Percentiles rank a stretch among this genome's conserved stretches.
Conservation (phyloP, 2,888 invertebrate species). For the Acrobasis consociella region DNA sequence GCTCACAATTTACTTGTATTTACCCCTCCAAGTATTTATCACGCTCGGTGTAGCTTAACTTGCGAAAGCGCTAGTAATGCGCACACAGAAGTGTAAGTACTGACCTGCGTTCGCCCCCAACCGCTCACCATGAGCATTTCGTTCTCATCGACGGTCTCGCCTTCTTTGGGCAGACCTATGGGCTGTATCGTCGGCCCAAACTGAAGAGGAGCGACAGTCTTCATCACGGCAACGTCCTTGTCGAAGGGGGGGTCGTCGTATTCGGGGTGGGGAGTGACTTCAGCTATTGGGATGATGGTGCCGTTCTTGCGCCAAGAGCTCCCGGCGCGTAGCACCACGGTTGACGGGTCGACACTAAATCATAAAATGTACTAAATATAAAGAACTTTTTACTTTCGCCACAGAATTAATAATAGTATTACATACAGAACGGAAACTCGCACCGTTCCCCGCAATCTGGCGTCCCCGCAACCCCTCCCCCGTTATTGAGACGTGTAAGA, state of each 20-base stretch:
- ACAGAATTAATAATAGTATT: too few relatives aligned
- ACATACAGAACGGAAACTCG: too few relatives aligned
- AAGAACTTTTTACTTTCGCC: too few relatives aligned
- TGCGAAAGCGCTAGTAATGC: too few relatives aligned
- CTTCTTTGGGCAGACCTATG: conserved; percentile 49
- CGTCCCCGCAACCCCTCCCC: too few relatives aligned
- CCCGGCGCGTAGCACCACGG: conserved; percentile 73
- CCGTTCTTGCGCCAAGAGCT: conserved; percentile 66
- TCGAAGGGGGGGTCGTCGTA: conserved; percentile 67
- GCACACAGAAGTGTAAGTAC: too few relatives aligned
- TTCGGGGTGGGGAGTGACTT: conserved; percentile 64
- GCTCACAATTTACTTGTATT: too few relatives aligned
- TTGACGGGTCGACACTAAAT: conserved; percentile 60
- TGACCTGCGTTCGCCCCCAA: conserved; percentile 68
- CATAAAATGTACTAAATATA: too few relatives aligned
- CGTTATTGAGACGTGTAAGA: too few relatives aligned
- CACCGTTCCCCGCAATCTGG: too few relatives aligned
- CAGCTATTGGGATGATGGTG: conserved; percentile 66
- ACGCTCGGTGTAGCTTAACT: too few relatives aligned
- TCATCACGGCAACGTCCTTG: conserved; percentile 72
- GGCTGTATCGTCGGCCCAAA: conserved; percentile 59
- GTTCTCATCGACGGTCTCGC: conserved; percentile 42
- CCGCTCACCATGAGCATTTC: conserved; percentile 62
- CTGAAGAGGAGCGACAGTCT: conserved; percentile 58
- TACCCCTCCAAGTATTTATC: too few relatives aligned